Conservation (phyloP, 2,113 vertebrate species). For the Nothocercus nigrocapillus region DNA sequence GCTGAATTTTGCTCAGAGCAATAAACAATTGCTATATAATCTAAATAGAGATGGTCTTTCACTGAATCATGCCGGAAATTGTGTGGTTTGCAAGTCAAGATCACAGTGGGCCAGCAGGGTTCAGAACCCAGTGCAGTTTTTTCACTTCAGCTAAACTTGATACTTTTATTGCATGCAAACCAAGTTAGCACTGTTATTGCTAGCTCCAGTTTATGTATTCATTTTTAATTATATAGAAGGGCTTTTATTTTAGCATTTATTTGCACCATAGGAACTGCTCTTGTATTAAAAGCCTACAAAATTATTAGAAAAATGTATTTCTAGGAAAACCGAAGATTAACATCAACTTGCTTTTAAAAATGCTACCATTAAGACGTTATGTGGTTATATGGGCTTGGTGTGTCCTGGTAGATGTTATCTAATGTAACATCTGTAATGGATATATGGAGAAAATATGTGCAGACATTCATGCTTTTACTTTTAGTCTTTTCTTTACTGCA, state of each 20-base stretch:
- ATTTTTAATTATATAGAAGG: not conserved
- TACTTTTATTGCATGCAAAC: not conserved
- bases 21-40: rapidly evolving
- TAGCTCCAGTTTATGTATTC: not conserved
- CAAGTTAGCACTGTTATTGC: not conserved
- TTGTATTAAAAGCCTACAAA: not conserved
- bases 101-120: not conserved
- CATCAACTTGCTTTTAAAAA: not conserved
- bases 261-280: not conserved
- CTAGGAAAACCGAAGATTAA: not conserved
- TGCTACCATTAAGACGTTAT: not conserved
- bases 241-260: not conserved
- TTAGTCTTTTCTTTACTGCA: not conserved
- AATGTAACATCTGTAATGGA: not conserved
- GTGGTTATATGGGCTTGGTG: not conserved
- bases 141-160: not conserved
- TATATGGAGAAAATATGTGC: not conserved
- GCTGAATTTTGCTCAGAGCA: not conserved
- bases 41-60: not conserved
- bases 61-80: not conserved
- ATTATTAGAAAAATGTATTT: not conserved
- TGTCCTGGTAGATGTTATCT: not conserved
- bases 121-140: not conserved
- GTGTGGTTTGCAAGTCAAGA: not conserved
- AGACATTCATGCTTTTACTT: not conserved